These are phyloP conservation scores for Cremastobaeus sp. DNA, from an alignment of 2,888 invertebrate species.

Conservation along the genomic window DNA sequence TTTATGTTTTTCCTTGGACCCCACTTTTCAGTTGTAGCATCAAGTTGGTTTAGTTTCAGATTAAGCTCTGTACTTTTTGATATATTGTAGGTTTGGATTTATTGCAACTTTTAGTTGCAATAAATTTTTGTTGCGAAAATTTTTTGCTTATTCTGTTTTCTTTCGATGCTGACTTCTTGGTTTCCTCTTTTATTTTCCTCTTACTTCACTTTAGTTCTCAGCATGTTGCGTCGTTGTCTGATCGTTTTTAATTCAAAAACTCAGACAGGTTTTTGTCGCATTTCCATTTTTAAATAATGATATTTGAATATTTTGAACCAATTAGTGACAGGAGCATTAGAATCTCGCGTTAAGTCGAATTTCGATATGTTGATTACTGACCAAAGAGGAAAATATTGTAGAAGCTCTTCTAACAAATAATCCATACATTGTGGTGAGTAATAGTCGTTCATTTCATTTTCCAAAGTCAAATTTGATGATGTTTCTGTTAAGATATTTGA, in stretches of 20 bases:
- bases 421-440: neutral
- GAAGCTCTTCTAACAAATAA: constrained; percentile 2
- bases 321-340: constrained; percentile 38
- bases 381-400: constrained; percentile 7
- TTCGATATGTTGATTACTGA: neutral
- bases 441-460: neutral
- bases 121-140: too few species aligned
- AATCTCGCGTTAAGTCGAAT: constrained; percentile 13
- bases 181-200: too few species aligned
- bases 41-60: neutral
- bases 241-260: constrained; percentile 10
- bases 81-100: too few species aligned
- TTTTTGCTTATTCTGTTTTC: too few species aligned
- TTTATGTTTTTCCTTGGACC: neutral
- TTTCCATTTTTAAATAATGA: constrained; percentile 11
- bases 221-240: too few species aligned
- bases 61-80: too few species aligned
- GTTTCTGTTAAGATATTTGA: neutral
- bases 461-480: too few species aligned
- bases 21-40: neutral
- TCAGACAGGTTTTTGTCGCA: constrained; percentile 16
- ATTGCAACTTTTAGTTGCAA: too few species aligned
- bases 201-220: too few species aligned
- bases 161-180: too few species aligned
- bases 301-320: constrained; percentile 40